Evolutionary conservation across 2,797 vertebrate species (phyloP).

Genomic region (Aphelocoma californica): DNA sequence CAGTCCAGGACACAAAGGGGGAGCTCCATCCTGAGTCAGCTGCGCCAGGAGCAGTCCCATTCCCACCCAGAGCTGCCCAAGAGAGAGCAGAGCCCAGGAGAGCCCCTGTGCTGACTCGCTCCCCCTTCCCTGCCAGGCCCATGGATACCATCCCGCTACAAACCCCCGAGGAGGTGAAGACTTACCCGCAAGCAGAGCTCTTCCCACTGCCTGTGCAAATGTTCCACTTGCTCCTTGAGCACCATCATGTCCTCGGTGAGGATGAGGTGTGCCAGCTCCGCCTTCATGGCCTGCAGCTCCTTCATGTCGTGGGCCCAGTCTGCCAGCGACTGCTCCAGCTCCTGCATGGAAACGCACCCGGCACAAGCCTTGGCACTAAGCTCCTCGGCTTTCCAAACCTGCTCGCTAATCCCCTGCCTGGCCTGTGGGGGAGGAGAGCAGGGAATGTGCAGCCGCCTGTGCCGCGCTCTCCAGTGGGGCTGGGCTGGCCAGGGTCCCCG

Average conservation of each 20-base stretch:
- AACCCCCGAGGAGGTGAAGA: neutral
- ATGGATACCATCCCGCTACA: accelerated
- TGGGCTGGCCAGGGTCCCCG: neutral
- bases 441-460: constrained; percentile 23
- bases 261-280: constrained; percentile 83
- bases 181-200: constrained; percentile 90
- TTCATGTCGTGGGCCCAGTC: constrained; percentile 85
- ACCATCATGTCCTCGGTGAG: constrained; percentile 83
- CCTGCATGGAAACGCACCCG: constrained; percentile 86
- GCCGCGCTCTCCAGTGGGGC: neutral
- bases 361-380: constrained; percentile 57
- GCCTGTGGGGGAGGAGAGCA: constrained; percentile 75
- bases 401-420: constrained; percentile 81
- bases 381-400: constrained; percentile 75
- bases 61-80: accelerated
- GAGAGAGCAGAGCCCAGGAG: neutral
- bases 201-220: constrained; percentile 90
- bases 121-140: neutral
- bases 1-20: neutral
- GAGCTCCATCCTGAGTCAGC: neutral
- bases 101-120: neutral
- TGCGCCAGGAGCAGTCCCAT: neutral
- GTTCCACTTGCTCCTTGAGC: constrained; percentile 86
- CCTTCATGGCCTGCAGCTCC: constrained; percentile 84
- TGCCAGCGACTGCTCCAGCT: constrained; percentile 85